phyloP scores from a whole-genome alignment of 1,140 invertebrate genomes.

The Rhynchophorus ferrugineus region DNA sequence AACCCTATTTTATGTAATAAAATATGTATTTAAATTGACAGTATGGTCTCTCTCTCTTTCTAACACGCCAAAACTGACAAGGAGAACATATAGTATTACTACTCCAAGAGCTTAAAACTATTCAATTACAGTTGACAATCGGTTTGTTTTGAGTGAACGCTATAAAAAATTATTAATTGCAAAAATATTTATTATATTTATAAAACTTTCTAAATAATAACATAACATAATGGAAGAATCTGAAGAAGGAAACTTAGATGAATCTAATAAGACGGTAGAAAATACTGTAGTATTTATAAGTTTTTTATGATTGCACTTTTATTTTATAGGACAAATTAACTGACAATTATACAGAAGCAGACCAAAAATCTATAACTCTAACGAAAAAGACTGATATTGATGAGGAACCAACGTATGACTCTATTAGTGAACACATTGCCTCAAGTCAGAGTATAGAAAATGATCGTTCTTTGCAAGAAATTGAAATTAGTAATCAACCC shows the following conservation, averaged over 20 bases:
- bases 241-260: neutral
- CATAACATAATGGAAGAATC: slow-evolving; percentile 1
- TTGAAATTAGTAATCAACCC: slow-evolving; percentile 33
- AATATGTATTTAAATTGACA: too few species aligned
- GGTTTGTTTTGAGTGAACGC: neutral
- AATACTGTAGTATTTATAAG: neutral
- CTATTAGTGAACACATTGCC: slow-evolving; percentile 34
- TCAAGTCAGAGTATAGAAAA: slow-evolving; percentile 34
- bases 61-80: too few species aligned
- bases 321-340: neutral
- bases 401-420: slow-evolving; percentile 16
- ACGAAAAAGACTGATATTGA: neutral
- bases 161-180: neutral
- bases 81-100: too few species aligned
- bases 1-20: too few species aligned
- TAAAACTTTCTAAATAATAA: too few species aligned
- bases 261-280: neutral
- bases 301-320: too few species aligned
- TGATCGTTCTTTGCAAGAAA: slow-evolving; percentile 38
- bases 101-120: too few species aligned
- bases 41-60: neutral
- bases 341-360: neutral
- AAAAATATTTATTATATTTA: too few species aligned
- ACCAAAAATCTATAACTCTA: neutral
- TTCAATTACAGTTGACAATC: neutral